Conservation (phyloP, 2,113 vertebrate genomes). For the Trematocara marginatum region DNA sequence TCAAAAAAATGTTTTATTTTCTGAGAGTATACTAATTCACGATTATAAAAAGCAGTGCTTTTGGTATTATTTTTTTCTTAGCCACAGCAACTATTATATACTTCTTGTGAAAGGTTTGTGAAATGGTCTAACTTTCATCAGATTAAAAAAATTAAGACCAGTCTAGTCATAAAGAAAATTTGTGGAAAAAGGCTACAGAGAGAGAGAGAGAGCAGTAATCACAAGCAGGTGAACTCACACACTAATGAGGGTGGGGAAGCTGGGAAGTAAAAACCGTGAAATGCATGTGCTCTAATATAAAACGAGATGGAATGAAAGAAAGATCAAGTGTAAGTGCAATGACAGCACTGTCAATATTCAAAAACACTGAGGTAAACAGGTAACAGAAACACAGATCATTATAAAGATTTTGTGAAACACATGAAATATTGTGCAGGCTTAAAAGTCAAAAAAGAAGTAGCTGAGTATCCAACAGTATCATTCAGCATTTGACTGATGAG, state of each 20-base stretch:
- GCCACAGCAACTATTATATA: neutral
- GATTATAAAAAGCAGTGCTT: neutral
- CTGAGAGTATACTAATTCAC: neutral
- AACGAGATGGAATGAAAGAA: neutral
- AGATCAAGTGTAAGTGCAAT: neutral
- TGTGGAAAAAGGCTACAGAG: neutral
- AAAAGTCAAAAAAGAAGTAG: neutral
- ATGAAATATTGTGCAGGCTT: neutral
- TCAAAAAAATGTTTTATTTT: neutral
- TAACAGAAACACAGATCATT: neutral
- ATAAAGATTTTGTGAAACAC: neutral
- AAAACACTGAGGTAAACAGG: neutral
- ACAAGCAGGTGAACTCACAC: neutral
- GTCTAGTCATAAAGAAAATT: neutral
- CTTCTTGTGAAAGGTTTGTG: neutral
- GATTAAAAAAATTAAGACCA: neutral
- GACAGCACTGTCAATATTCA: neutral
- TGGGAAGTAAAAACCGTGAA: neutral
- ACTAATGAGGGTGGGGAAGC: neutral
- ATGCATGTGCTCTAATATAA: neutral
- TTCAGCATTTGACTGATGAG: constrained; percentile 38
- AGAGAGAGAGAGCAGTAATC: neutral
- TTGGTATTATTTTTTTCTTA: neutral
- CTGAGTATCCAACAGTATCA: constrained; percentile 5
- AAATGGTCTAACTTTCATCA: neutral